Conservation (phyloP, 2,113 vertebrate species). For the Manacus vitellinus region DNA sequence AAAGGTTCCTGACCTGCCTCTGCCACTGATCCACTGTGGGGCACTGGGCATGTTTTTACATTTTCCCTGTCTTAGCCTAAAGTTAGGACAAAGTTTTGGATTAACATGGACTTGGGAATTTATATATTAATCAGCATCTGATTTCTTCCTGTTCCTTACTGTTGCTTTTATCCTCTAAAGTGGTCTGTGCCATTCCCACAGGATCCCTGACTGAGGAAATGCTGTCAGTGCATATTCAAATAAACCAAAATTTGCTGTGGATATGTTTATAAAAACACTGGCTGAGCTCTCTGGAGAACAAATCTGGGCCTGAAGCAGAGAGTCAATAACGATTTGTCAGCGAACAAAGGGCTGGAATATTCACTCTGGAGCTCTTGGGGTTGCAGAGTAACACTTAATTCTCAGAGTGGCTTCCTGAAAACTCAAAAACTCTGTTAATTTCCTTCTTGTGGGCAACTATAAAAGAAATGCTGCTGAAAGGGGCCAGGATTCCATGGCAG, state of each 20-base stretch:
- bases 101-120: not conserved
- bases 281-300: not conserved
- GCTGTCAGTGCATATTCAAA: not conserved
- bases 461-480: not conserved
- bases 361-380: not conserved
- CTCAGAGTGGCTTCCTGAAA: not conserved
- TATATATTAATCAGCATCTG: not conserved
- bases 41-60: not conserved
- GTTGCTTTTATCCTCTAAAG: not conserved
- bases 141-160: not conserved
- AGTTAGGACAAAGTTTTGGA: not conserved
- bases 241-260: not conserved
- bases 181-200: not conserved
- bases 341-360: not conserved
- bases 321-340: not conserved
- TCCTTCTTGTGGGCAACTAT: not conserved
- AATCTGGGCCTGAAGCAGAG: not conserved
- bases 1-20: not conserved
- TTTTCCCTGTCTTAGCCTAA: not conserved
- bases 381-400: not conserved
- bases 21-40: not conserved
- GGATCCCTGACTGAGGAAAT: not conserved
- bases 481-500: not conserved
- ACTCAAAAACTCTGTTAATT: not conserved
- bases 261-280: not conserved